A percentile compares a stretch with the other conserved stretches of the same genome.
phyloP scores from a whole-genome alignment of 2,113 vertebrate species.

The Tricholaema leucomelas region DNA sequence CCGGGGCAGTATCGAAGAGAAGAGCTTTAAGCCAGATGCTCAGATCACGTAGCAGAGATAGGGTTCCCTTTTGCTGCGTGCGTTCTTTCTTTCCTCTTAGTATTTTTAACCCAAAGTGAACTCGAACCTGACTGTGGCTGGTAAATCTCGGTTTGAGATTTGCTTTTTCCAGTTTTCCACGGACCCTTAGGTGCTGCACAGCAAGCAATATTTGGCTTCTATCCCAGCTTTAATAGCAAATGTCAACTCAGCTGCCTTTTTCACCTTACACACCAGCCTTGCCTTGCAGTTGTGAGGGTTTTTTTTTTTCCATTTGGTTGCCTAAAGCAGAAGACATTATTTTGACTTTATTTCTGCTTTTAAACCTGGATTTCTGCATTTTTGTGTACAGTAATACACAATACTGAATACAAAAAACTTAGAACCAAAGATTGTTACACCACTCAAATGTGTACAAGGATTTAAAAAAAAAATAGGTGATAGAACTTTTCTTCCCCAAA shows the following conservation, averaged over 20 bases:
- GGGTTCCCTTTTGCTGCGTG: background rate
- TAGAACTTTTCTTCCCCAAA: background rate
- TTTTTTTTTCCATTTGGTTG: background rate
- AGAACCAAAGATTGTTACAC: background rate
- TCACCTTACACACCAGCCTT: background rate
- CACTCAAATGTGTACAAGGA: background rate
- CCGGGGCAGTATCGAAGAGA: background rate
- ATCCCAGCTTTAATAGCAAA: background rate
- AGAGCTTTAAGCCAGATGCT: background rate
- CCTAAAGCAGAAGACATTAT: background rate
- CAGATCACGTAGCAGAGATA: background rate
- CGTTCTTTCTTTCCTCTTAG: background rate
- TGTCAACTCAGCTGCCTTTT: background rate
- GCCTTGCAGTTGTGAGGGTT: background rate
- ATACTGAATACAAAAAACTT: background rate
- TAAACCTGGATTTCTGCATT: background rate
- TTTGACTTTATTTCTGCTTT: background rate
- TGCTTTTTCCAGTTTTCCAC: background rate
- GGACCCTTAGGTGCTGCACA: background rate
- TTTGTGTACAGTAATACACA: background rate
- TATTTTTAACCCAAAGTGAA: slow-evolving; percentile 46
- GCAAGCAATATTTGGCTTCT: background rate
- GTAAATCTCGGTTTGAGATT: background rate
- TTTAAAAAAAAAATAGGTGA: background rate
- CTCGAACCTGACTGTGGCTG: background rate